These are phyloP conservation scores for Grammomys surdaster DNA, from an alignment of 2,113 vertebrate genomes.

Conservation along the genomic window DNA sequence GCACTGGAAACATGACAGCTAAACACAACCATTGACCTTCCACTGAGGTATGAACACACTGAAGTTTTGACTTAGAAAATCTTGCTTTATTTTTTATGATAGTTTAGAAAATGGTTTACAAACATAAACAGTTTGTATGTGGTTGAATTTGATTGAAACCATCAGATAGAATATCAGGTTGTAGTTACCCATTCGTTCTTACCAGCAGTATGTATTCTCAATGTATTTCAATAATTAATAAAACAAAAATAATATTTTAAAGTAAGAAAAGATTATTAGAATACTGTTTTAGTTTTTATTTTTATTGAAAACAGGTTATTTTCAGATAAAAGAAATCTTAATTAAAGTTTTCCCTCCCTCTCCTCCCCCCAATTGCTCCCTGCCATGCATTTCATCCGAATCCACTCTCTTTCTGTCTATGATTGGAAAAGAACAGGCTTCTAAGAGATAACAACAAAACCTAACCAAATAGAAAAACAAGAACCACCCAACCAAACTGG, in stretches of 20 bases:
- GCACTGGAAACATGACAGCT: neutral
- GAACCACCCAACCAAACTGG: neutral
- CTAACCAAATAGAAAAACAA: neutral
- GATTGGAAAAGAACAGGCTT: neutral
- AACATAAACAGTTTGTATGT: neutral
- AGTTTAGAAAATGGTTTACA: neutral
- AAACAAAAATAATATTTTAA: neutral
- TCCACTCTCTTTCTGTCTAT: neutral
- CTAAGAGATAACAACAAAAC: neutral
- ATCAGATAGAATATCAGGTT: neutral
- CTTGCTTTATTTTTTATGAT: neutral
- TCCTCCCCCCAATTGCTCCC: neutral
- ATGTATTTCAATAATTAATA: neutral
- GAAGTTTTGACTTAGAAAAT: neutral
- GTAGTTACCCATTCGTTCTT: neutral
- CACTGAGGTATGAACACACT: neutral
- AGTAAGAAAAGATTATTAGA: neutral
- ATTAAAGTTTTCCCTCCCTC: neutral
- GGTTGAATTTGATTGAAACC: neutral
- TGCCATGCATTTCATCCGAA: neutral
- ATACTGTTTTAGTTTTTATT: neutral
- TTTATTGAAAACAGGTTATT: neutral
- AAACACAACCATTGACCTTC: neutral
- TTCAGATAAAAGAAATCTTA: neutral
- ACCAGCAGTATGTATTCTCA: neutral